These are phyloP conservation scores for Cenopis cana DNA, from an alignment of 2,888 invertebrate species.

Conservation along the genomic window DNA sequence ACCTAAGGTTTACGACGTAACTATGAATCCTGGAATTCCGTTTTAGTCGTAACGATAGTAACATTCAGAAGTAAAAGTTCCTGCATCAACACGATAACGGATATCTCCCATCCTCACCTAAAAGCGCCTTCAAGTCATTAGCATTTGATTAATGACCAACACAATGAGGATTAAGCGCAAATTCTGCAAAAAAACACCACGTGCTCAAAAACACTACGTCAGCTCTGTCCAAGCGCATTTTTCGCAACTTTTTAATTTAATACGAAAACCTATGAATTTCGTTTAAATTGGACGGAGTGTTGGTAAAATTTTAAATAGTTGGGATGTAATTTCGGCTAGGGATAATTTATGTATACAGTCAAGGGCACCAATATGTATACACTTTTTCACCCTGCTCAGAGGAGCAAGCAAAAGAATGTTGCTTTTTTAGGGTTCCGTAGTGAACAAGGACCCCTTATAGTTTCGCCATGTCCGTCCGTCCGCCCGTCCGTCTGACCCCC, in stretches of 20 bases:
- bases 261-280: slow-evolving; percentile 43
- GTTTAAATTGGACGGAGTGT: slow-evolving; percentile 45
- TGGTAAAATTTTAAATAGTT: slow-evolving; percentile 63
- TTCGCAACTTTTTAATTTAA: slow-evolving; percentile 57
- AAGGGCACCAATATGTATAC: too few species aligned
- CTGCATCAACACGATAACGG: slow-evolving; percentile 43
- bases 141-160: slow-evolving; percentile 71
- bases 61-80: slow-evolving; percentile 10
- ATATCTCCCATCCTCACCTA: slow-evolving; percentile 46
- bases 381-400: too few species aligned
- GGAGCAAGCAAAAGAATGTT: too few species aligned
- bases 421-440: too few species aligned
- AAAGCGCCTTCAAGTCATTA: slow-evolving; percentile 62
- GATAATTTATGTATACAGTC: slow-evolving; percentile 47
- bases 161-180: slow-evolving; percentile 66
- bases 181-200: slow-evolving; percentile 62
- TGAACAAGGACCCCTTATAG: too few species aligned
- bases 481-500: too few species aligned
- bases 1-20: background rate
- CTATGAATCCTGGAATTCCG: slow-evolving; percentile 16
- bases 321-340: slow-evolving; percentile 48
- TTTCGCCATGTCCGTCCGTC: too few species aligned
- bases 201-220: slow-evolving; percentile 48
- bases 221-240: slow-evolving; percentile 46
- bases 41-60: slow-evolving; percentile 13